A percentile compares a stretch with the other conserved stretches of the same genome.
Conservation (phyloP, 2,888 invertebrate genomes). For the Cordilura impudica region DNA sequence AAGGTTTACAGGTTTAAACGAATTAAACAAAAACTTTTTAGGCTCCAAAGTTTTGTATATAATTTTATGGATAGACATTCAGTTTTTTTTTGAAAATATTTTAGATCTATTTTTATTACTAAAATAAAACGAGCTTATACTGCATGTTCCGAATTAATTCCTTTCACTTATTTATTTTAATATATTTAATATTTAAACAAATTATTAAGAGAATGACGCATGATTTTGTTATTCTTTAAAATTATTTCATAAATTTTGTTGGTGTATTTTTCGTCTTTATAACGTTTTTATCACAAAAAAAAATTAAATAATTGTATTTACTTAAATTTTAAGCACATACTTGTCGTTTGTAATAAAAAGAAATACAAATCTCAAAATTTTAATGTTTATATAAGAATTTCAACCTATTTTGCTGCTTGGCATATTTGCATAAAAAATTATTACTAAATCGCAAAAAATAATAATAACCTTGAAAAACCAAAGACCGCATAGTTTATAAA, state of each 20-base stretch:
- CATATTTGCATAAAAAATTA: constrained; percentile 32
- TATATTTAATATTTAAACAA: neutral
- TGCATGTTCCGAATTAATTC: too few species aligned
- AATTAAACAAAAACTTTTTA: too few species aligned
- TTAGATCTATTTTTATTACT: too few species aligned
- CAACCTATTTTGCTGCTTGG: neutral
- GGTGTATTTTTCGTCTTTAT: constrained; percentile 7
- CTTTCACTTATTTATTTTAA: neutral
- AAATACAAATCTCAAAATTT: neutral
- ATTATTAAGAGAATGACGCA: constrained; percentile 22
- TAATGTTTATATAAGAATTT: constrained; percentile 24
- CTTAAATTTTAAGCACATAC: constrained; percentile 7
- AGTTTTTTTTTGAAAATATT: too few species aligned
- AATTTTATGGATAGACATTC: too few species aligned
- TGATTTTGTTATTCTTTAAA: neutral
- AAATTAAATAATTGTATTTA: neutral
- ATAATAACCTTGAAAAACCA: constrained; percentile 22
- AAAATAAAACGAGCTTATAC: too few species aligned
- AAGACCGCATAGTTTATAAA: too few species aligned
- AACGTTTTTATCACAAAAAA: neutral
- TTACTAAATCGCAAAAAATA: too few species aligned
- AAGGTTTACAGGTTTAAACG: too few species aligned
- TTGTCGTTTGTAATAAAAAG: neutral
- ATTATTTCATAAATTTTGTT: neutral
- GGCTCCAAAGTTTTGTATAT: too few species aligned